These are phyloP conservation scores for Aplysina aerophoba DNA, from an alignment of 37 sponge, comb jelly and placozoan genomes.

Conservation along the genomic window DNA sequence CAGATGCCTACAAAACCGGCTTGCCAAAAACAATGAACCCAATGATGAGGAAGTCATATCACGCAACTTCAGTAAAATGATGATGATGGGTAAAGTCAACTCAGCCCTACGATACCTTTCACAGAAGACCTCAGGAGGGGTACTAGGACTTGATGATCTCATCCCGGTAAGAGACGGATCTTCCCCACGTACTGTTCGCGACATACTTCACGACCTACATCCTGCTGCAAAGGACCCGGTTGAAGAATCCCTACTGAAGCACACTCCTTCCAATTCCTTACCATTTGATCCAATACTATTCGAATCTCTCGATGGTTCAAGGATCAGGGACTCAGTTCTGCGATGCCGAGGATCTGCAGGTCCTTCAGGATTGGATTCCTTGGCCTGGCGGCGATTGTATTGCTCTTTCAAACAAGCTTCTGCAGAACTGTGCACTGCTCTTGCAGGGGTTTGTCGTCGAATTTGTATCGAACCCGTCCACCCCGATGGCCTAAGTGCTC, in stretches of 20 bases:
- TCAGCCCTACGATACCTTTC: constrained; percentile 3
- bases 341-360: not conserved
- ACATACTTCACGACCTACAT: not conserved
- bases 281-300: constrained; percentile 1
- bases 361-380: not conserved
- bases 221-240: no score
- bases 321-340: not conserved
- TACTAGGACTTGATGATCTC: no score
- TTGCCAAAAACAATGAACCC: not conserved
- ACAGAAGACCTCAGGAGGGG: no score
- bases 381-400: not conserved
- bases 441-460: not conserved
- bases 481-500: not conserved
- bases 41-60: not conserved
- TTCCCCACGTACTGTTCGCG: not conserved
- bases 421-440: not conserved
- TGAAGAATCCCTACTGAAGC: no score
- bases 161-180: no score
- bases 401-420: not conserved
- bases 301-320: not conserved
- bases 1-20: not conserved
- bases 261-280: no score
- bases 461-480: not conserved
- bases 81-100: not conserved
- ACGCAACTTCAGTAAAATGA: not conserved